Base-by-base conservation (phyloP, 2,797 vertebrate species). In the Rhynchotus rufescens region DNA sequence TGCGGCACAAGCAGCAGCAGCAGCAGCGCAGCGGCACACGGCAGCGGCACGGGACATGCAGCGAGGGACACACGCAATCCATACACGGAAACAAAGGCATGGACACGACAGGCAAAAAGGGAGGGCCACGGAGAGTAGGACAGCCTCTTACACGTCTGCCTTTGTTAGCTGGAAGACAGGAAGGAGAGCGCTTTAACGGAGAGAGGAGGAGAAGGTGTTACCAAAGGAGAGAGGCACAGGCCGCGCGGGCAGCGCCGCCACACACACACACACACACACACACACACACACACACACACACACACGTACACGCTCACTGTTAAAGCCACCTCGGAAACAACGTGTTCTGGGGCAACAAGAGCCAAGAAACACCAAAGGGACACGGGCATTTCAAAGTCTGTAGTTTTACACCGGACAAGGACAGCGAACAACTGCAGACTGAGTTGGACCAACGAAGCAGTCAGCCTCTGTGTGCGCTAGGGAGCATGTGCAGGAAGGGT, bases 141-240 rank as follows among this genome's bases (percentile, higher is more conserved):
- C 94, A 96, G 97, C 97, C 97, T 98, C 99, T 99, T 99, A 99
- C 99, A 98, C 98, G 99, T 99, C 99, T 99, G 98, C 99, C 98
- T 99, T 99, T 99, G 98, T 98, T 99, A 98, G 98, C 97, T 95
- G 99, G 98, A 98, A 98, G 98, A 96, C 99, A 98, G 98, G 99
- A 98, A 80, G 99, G 98, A 97, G 99, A 99, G 96, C 96, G 98
- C 99, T 99, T 99, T 97, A 98, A 98, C 97, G 98, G 79, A 98
- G 97, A 98, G 85, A 98, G 98, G 97, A 98, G 96, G 97, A 98
- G 91, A 98, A 90, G 81, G 95, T 75, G 97, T 98, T 98, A 98
- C 97, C 97, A 96, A 96, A 85, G 80, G 28, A 62, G 82, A 96
- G 86, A 94, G 75, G 89, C 47, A 91, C 90, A 82, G 30, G 79